Evolutionary conservation across 2,113 vertebrate species (phyloP), one percentile per base, ranked within the genome.

Genomic region (Ochotona curzoniae): DNA sequence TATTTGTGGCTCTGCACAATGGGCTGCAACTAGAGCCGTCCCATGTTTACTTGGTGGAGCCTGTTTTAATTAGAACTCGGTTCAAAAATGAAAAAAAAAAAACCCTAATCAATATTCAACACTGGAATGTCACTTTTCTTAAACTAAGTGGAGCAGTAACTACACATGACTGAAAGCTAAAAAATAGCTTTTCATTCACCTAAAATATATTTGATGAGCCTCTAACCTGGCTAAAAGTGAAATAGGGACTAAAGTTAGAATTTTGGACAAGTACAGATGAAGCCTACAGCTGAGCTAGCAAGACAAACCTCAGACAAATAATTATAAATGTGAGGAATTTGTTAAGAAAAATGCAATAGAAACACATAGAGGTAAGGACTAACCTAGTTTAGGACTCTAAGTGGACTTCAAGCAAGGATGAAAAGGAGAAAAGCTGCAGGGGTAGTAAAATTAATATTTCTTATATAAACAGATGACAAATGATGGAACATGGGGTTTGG

Each of bases 391-490:
- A 26, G 32, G 23, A 2, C 23, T 57, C 49, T 57, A 2, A 66
- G 64, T 70, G 12, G 26, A 70, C 23, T 28, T 61, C 25, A 47
- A 74, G 20, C 14, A 94, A 76, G 12, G 3, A 5, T 23, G 20
- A 26, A 18, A 51, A 74, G 57, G 11, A 0, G 2, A 4, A 0
- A 0, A 8, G 6, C 17, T 76, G 23, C 8, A 25, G 3, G 8
- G 13, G 1, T 54, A 0, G 4, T 7, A 21, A 32, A 80, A 57
- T 2, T 6, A 71, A 23, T 14, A 13, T 15, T 3, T 92, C 35
- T 66, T 28, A 10, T 3, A 66, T 84, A 26, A 75, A 51, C 5
- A 10, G 87, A 64, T 54, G 61, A 28, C 23, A 47, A 57, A 0
- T 13, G 10, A 5, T 17, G 18, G 13, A 90, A 26, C 30, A 49